Conservation (phyloP, 1,140 invertebrate genomes). For the Drosophila takahashii region DNA sequence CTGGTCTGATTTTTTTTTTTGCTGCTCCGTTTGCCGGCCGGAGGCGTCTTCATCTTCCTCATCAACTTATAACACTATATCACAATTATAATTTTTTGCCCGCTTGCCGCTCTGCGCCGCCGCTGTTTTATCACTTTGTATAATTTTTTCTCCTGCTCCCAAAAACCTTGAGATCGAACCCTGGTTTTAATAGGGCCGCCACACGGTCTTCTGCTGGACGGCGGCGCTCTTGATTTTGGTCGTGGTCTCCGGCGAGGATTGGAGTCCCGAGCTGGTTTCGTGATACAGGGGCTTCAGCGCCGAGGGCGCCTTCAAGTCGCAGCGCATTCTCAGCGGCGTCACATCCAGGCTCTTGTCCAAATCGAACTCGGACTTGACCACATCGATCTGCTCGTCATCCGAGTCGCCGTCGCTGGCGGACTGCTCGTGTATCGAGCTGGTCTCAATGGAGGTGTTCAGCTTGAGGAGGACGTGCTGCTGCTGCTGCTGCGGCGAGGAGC, state of each 20-base stretch:
- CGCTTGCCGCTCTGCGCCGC: slow-evolving; percentile 73
- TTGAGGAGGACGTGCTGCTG: slow-evolving; percentile 85
- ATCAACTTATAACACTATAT: slow-evolving; percentile 79
- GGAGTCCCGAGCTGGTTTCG: slow-evolving; percentile 44
- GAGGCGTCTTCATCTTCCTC: slow-evolving; percentile 47
- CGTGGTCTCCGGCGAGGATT: slow-evolving; percentile 85
- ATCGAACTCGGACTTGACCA: slow-evolving; percentile 90
- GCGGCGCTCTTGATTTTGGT: slow-evolving; percentile 85
- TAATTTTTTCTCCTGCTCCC: not conserved
- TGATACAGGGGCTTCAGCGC: slow-evolving; percentile 85
- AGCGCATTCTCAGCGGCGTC: slow-evolving; percentile 69
- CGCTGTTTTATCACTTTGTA: slow-evolving; percentile 49
- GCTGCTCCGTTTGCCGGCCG: slow-evolving; percentile 69
- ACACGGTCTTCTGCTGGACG: slow-evolving; percentile 88
- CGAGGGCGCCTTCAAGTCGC: slow-evolving; percentile 88
- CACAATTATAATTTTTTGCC: slow-evolving; percentile 65
- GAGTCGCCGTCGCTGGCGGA: slow-evolving; percentile 88
- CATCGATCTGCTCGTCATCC: slow-evolving; percentile 89
- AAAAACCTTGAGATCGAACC: not conserved
- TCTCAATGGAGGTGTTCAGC: slow-evolving; percentile 86
- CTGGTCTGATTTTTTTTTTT: not conserved
- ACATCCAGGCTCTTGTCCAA: slow-evolving; percentile 76
- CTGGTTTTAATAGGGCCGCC: slow-evolving; percentile 90
- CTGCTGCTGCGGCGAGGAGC: slow-evolving; percentile 84
- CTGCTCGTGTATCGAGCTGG: slow-evolving; percentile 88